A percentile compares a stretch with the other conserved stretches of the same genome.
phyloP scores from a whole-genome alignment of 2,797 vertebrate genomes.

The Morelia viridis region DNA sequence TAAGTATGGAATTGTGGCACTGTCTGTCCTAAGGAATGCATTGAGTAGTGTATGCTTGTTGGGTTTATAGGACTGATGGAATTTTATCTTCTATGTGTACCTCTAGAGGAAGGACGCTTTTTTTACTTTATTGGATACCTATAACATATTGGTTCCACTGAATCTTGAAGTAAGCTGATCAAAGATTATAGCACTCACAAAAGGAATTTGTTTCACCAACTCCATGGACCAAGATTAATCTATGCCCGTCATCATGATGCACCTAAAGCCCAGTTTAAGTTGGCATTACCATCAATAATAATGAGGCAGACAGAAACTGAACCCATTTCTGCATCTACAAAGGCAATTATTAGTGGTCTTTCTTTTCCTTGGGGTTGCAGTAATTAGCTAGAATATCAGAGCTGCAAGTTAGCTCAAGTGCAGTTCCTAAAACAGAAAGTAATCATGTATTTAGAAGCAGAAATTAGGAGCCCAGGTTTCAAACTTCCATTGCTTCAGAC shows the following conservation, averaged over 20 bases:
- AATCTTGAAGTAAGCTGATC: neutral
- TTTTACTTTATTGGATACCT: neutral
- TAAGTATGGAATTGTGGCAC: neutral
- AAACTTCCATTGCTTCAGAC: neutral
- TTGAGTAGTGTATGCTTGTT: neutral
- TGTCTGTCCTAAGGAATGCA: neutral
- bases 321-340: neutral
- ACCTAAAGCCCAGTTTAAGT: neutral
- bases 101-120: neutral
- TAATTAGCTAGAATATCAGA: neutral
- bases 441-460: neutral
- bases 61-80: neutral
- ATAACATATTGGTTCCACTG: neutral
- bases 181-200: neutral
- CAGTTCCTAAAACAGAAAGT: neutral
- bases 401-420: neutral
- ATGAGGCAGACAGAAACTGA: neutral
- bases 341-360: neutral
- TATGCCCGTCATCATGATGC: neutral
- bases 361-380: neutral
- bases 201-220: neutral
- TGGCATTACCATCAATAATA: neutral
- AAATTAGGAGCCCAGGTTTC: neutral
- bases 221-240: slow-evolving; percentile 4
- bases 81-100: neutral